Evolutionary conservation across 2,888 invertebrate genomes (phyloP), one percentile per base, ranked within the genome.

Genomic region (Heliconius erato): DNA sequence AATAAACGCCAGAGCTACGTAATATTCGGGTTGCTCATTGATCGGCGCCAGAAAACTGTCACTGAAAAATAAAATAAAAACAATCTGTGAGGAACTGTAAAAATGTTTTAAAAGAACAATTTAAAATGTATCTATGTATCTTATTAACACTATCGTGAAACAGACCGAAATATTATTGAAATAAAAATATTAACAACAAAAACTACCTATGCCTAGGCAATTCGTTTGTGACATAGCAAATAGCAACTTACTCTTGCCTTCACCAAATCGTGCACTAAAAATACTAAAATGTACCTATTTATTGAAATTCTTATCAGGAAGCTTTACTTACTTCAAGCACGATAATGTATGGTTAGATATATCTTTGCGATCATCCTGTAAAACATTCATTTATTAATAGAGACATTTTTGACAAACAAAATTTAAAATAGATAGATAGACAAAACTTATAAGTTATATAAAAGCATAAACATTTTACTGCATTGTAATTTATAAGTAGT

Each of bases 1-100:
- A n/a, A 95, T 90, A 63, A 93, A 84, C 11, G 91, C 89, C 79
- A 92, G 86, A 2, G 93, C 91, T 54, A 92, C 83, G 85, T 88
- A 95, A 87, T 94, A 93, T 85, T 94, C 94, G 0, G 94, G 92
- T 69, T 89, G 89, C n/a, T 91, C 90, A 7, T 78, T 83, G 54
- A 92, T 89, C 0, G 93, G 92, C 4, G 91, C 90, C 90, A 95
- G 86, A 59, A 94, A 92, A 7, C 92, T 93, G 12, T 89, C 87
- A 54, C 95, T 95, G 90, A 69, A 93, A 93, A 80, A 23, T 9
- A 67, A n/a, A 32, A 35, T 63, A 63, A 59, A 1, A 2, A 12
- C 7, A n/a, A 14, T 23, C 5, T 35, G 7, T 63, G 16, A 59
- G n/a, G 12, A 63, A 14, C 16, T 14, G 26, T 26, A n/a, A 63